Evolutionary conservation across 2,888 invertebrate genomes (phyloP), one percentile per base, ranked within the genome.

Genomic region (Lucinisca nassula): DNA sequence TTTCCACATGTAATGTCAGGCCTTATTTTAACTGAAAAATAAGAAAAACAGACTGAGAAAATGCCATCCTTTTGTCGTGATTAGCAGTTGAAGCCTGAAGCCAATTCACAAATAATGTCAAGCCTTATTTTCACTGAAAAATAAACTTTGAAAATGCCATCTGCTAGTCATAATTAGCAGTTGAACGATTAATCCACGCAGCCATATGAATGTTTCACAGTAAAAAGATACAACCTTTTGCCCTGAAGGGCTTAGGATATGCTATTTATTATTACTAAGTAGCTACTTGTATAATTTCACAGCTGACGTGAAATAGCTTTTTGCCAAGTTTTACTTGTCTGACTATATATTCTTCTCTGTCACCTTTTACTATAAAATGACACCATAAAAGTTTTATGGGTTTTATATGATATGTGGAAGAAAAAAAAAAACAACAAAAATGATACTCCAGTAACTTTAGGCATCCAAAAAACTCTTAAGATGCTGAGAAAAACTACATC

Each of bases 361-460:
- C 67, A 67, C 67, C 67, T 67, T 67, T 67, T 35, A 67, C 67
- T 17, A 67, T 67, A 67, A 32, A 35, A 1, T 67, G 67, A 67
- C 35, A 67, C 67, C n/a, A 67, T 35, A 67, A 67, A 32, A 21
- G 17, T 61, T 61, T 67, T 17, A 35, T 21, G 67, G 10, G 17
- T 32, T 30, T 67, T 35, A 17, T 35, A 67, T 67, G 67, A 35
- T 12, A n/a, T 21, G 35, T 35, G 27, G 17, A 32, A 32, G 1
- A 58, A 35, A 67, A 30, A 21, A 35, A 17, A 21, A 67, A 35
- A 67, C 6, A 30, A 61, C 10, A 51, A 51, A 51, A 14, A 4
- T 51, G n/a, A n/a, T n/a, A n/a, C n/a, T n/a, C n/a, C n/a, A n/a
- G n/a, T n/a, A n/a, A n/a, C n/a, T n/a, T n/a, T n/a, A n/a, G n/a